These are phyloP conservation scores for Gastrophryne carolinensis DNA, from an alignment of 2,797 vertebrate species.

Conservation along the genomic window DNA sequence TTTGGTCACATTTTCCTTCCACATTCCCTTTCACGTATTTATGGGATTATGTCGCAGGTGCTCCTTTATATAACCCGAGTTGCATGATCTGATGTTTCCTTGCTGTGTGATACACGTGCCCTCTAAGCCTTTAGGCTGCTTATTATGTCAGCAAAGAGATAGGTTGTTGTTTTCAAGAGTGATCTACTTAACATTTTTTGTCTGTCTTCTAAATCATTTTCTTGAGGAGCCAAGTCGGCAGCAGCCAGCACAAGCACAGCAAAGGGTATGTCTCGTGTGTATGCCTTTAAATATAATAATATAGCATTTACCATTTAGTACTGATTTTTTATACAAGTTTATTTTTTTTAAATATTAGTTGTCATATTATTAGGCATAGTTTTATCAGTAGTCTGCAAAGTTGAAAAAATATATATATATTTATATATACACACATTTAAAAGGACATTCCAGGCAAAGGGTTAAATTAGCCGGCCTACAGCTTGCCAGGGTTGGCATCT, in stretches of 20 bases:
- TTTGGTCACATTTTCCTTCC: constrained; percentile 15
- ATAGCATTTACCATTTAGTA: too few relatives aligned
- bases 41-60: constrained; percentile 17
- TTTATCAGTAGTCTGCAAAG: too few relatives aligned
- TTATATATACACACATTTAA: too few relatives aligned
- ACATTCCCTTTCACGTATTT: not conserved
- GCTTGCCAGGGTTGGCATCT: too few relatives aligned
- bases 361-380: too few relatives aligned
- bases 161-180: not conserved
- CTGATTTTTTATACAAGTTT: too few relatives aligned
- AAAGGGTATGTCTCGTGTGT: not conserved
- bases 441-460: too few relatives aligned
- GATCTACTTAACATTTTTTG: not conserved
- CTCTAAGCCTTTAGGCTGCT: constrained; percentile 53
- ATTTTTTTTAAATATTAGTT: too few relatives aligned
- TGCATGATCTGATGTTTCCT: not conserved
- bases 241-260: not conserved
- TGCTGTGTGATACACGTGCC: constrained; percentile 39
- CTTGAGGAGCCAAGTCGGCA: not conserved
- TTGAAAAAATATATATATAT: too few relatives aligned
- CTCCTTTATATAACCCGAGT: not conserved
- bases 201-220: not conserved
- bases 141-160: constrained; percentile 54
- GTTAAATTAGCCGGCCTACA: too few relatives aligned
- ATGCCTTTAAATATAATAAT: not conserved